Conservation (phyloP, 1,140 invertebrate species). For the Lutraria rhynchaena region DNA sequence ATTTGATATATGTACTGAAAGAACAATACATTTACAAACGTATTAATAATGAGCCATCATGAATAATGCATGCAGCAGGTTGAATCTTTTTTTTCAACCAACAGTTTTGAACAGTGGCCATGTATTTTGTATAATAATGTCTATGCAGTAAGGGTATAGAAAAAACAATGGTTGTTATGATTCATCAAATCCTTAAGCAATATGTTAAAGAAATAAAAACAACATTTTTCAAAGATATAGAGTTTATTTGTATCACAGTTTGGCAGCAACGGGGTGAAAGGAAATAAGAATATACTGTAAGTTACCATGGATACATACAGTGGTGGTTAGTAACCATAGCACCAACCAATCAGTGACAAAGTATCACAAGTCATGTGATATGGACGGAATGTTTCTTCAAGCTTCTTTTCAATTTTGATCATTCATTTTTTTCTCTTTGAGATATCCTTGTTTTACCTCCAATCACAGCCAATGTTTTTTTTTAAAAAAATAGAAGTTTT, state of each 20-base stretch:
- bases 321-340: slow-evolving; percentile 56
- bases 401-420: neutral
- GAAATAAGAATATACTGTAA: neutral
- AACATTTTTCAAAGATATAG: neutral
- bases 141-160: too few species aligned
- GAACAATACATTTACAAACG: too few species aligned
- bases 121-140: too few species aligned
- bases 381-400: slow-evolving; percentile 47
- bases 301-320: slow-evolving; percentile 46
- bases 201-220: too few species aligned
- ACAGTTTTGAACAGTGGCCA: too few species aligned
- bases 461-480: neutral
- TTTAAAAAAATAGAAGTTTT: too few species aligned
- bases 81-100: too few species aligned
- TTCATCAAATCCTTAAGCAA: too few species aligned
- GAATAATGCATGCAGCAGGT: too few species aligned
- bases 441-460: neutral
- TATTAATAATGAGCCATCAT: too few species aligned
- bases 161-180: too few species aligned
- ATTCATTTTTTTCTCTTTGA: neutral
- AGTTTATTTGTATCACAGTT: slow-evolving; percentile 36
- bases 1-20: too few species aligned
- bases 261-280: slow-evolving; percentile 17
- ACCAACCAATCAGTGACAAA: slow-evolving; percentile 60
- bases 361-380: slow-evolving; percentile 61